phyloP scores from a whole-genome alignment of 2,888 invertebrate genomes.

The Seira musarum region DNA sequence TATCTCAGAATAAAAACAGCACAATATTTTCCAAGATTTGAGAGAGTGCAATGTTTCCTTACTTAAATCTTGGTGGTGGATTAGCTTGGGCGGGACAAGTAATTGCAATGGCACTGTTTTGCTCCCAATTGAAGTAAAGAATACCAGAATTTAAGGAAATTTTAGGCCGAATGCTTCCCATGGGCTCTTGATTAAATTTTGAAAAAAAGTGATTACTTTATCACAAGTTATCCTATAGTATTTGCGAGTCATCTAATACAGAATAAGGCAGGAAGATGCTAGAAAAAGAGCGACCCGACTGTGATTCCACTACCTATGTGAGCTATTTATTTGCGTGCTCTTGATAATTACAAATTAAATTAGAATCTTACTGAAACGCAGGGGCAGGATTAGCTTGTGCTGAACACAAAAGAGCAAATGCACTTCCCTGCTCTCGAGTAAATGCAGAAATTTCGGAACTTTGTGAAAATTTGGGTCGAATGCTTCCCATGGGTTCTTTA shows the following conservation, averaged over 20 bases:
- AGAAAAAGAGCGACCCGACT: slow-evolving; percentile 1
- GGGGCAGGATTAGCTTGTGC: slow-evolving; percentile 77
- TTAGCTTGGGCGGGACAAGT: slow-evolving; percentile 77
- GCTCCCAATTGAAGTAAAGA: slow-evolving; percentile 65
- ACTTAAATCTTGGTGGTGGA: slow-evolving; percentile 77
- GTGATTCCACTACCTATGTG: background rate
- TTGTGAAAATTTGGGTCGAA: background rate
- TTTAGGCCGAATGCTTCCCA: slow-evolving; percentile 69
- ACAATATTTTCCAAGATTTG: too few relatives aligned
- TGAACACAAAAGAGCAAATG: slow-evolving; percentile 73
- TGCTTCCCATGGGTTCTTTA: slow-evolving; percentile 31
- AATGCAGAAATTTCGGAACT: slow-evolving; percentile 55
- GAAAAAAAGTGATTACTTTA: background rate
- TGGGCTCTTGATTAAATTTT: slow-evolving; percentile 69
- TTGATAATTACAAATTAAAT: too few relatives aligned
- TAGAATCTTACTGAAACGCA: slow-evolving; percentile 74
- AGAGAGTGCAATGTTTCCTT: slow-evolving; percentile 70
- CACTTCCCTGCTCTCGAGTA: slow-evolving; percentile 62
- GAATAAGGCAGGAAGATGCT: too few relatives aligned
- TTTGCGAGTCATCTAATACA: too few relatives aligned
- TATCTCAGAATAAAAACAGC: background rate
- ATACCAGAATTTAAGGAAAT: slow-evolving; percentile 66
- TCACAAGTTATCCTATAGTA: too few relatives aligned
- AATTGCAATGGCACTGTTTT: slow-evolving; percentile 70
- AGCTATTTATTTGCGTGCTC: too few relatives aligned